Percentiles rank a stretch among this genome's conserved stretches.
Conservation (phyloP, 1,140 invertebrate species). For the Aphelenchoides fujianensis region DNA sequence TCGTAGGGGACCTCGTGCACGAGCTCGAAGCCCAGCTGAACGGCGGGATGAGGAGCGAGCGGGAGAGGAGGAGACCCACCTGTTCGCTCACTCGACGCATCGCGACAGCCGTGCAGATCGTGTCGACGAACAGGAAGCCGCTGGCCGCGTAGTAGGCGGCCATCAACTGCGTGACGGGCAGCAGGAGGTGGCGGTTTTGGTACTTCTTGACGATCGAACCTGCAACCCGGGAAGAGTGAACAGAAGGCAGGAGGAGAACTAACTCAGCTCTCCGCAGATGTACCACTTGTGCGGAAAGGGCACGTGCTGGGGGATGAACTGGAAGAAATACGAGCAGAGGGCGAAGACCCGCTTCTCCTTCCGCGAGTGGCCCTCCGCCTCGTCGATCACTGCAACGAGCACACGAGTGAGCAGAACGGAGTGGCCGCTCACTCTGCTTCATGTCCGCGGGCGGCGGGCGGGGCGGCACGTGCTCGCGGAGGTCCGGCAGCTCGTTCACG, state of each 20-base stretch:
- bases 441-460: not conserved
- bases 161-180: not conserved
- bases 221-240: not conserved
- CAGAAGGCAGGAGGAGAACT: not conserved
- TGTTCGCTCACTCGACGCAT: not conserved
- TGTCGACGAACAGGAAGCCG: not conserved
- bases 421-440: not conserved
- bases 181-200: not conserved
- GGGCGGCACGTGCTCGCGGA: not conserved
- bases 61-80: not conserved
- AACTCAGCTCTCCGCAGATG: not conserved
- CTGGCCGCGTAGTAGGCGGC: not conserved
- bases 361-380: not conserved
- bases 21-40: not conserved
- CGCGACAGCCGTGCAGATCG: not conserved
- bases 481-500: not conserved
- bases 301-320: not conserved
- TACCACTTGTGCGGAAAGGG: not conserved
- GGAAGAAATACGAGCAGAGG: not conserved
- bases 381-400: not conserved
- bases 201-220: not conserved
- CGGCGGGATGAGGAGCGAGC: not conserved
- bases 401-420: no score
- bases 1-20: not conserved
- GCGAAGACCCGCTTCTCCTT: not conserved